Conservation (phyloP, 2,888 invertebrate species). For the Machimus rusticus region DNA sequence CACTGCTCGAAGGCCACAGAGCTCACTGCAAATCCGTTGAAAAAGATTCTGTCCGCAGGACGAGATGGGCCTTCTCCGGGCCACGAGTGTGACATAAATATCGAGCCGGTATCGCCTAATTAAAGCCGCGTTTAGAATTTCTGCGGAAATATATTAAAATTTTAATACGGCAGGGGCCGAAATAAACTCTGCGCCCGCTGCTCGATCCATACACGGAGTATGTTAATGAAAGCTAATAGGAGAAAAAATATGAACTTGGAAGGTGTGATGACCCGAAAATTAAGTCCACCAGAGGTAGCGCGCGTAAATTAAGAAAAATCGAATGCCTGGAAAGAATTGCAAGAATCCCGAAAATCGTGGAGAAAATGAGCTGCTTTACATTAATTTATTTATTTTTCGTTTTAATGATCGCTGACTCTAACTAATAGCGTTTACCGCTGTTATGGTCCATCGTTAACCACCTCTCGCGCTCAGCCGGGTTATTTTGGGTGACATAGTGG, state of each 20-base stretch:
- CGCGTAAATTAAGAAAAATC: conserved; percentile 33
- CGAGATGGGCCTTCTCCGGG: not conserved
- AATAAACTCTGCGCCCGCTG: not conserved
- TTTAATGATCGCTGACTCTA: conserved; percentile 30
- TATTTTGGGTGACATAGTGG: conserved; percentile 19
- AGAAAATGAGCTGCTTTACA: conserved; percentile 35
- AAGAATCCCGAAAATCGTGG: conserved; percentile 25
- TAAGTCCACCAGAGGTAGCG: conserved; percentile 24
- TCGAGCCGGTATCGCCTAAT: not conserved
- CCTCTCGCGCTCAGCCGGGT: conserved; percentile 25
- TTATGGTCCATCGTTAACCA: conserved; percentile 25
- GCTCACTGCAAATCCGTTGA: not conserved
- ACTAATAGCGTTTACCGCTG: conserved; percentile 34
- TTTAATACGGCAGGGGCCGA: not conserved
- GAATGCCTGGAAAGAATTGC: conserved; percentile 2
- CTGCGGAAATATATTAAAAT: conserved; percentile 18
- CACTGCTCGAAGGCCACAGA: not conserved
- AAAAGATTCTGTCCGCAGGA: not conserved
- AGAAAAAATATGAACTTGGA: conserved; percentile 32
- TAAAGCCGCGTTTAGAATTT: conserved; percentile 6
- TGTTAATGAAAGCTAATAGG: conserved; percentile 15
- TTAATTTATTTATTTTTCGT: conserved; percentile 33
- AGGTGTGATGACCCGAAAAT: conserved; percentile 33
- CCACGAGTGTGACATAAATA: not conserved
- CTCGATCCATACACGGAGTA: not conserved